phyloP scores from a whole-genome alignment of 1,140 invertebrate species.

The Aplysia californica region DNA sequence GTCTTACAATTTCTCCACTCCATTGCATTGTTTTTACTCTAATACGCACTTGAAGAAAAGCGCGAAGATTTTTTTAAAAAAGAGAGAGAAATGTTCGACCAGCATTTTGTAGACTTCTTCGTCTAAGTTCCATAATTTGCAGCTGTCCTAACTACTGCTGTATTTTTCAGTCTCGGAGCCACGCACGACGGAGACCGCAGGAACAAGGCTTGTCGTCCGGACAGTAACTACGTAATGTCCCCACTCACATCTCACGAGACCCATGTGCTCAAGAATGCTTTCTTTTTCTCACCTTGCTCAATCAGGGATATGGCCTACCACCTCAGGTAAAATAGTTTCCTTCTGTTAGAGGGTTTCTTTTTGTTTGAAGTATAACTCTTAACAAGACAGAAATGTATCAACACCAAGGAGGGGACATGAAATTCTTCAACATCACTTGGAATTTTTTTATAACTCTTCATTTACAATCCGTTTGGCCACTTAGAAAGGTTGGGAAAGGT shows the following conservation, averaged over 20 bases:
- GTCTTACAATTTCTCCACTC: too few species aligned
- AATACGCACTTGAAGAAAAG: too few species aligned
- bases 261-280: conserved; percentile 36
- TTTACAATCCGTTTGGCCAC: neutral
- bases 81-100: too few species aligned
- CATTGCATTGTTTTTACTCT: too few species aligned
- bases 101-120: too few species aligned
- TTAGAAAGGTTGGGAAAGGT: neutral
- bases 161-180: conserved; percentile 45
- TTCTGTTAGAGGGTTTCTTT: too few species aligned
- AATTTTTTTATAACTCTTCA: neutral
- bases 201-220: conserved; percentile 29
- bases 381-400: neutral
- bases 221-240: conserved; percentile 48
- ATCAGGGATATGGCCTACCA: conserved; percentile 37
- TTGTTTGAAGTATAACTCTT: neutral
- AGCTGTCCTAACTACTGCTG: too few species aligned
- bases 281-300: conserved; percentile 47
- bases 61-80: too few species aligned
- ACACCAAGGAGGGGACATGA: neutral
- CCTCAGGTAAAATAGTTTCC: conserved; percentile 35
- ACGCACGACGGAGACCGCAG: conserved; percentile 42
- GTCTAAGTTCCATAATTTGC: too few species aligned
- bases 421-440: neutral
- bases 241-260: conserved; percentile 33